These are phyloP conservation scores for Streptopelia turtur DNA, from an alignment of 2,797 vertebrate species.

Conservation along the genomic window DNA sequence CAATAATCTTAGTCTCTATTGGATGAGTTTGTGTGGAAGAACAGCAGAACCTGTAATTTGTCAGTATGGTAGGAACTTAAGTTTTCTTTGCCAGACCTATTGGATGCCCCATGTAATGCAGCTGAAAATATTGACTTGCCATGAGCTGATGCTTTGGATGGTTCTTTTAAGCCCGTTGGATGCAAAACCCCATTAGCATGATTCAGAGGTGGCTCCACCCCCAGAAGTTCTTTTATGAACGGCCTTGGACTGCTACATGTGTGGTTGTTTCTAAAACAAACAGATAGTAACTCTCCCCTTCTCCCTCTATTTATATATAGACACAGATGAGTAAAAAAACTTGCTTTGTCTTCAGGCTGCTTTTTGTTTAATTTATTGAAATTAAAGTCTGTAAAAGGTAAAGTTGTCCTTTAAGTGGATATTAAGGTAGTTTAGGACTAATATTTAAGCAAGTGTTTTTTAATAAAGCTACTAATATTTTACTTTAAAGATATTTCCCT, in stretches of 20 bases:
- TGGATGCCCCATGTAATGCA: neutral
- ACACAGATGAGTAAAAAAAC: conserved; percentile 11
- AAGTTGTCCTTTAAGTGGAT: neutral
- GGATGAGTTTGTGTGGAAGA: neutral
- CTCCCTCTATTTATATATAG: conserved; percentile 27
- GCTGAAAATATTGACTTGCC: neutral
- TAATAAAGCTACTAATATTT: neutral
- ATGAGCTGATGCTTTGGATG: neutral
- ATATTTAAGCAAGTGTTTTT: neutral
- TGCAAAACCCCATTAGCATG: neutral
- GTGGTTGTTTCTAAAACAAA: conserved; percentile 40
- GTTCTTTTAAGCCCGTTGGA: neutral
- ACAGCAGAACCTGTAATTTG: neutral
- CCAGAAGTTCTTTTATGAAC: neutral
- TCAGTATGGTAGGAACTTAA: neutral
- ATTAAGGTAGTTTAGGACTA: neutral
- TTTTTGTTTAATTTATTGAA: neutral
- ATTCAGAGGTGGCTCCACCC: neutral
- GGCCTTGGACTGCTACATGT: neutral
- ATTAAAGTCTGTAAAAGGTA: neutral
- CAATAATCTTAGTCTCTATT: neutral
- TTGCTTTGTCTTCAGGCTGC: neutral
- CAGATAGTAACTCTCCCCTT: conserved; percentile 21
- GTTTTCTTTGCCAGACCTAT: neutral
- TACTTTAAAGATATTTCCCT: neutral